Evolutionary conservation across 1,140 invertebrate species (phyloP).

Genomic region (Diachasma alloeum): DNA sequence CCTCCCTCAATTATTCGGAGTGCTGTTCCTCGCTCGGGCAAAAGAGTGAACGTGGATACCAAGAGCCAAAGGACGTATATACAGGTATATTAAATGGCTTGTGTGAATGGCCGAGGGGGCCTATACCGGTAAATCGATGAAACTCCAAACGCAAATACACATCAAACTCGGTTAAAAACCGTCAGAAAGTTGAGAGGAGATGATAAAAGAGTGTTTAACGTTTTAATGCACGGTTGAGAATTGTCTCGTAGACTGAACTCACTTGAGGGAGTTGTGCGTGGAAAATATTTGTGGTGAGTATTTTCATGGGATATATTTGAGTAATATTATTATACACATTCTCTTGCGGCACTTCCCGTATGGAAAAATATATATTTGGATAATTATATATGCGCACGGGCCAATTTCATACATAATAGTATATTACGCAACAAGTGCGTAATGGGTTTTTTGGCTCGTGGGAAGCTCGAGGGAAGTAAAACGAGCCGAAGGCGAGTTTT

Average conservation of each 20-base stretch:
- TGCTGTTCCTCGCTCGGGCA: slow-evolving; percentile 46
- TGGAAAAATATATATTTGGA: too few species aligned
- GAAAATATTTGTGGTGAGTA: too few species aligned
- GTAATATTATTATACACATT: too few species aligned
- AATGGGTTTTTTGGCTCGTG: too few species aligned
- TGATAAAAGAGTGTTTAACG: background rate
- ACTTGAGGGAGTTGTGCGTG: too few species aligned
- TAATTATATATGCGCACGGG: too few species aligned
- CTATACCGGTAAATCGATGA: slow-evolving; percentile 22
- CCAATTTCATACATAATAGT: too few species aligned
- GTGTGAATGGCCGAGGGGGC: background rate
- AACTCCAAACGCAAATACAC: slow-evolving; percentile 18
- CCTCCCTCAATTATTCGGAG: slow-evolving; percentile 58
- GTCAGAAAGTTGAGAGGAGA: background rate
- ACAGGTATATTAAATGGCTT: background rate
- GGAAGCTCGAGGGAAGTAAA: too few species aligned
- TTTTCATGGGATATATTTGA: too few species aligned
- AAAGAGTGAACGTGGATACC: slow-evolving; percentile 31
- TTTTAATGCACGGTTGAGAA: background rate
- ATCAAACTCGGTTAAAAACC: background rate
- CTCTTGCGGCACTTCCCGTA: too few species aligned
- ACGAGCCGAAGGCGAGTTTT: too few species aligned
- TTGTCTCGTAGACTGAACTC: background rate
- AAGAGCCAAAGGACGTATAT: slow-evolving; percentile 1
- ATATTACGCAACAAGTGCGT: too few species aligned